Conservation (phyloP, 2,888 invertebrate genomes). For the Stegophylla sp. region DNA sequence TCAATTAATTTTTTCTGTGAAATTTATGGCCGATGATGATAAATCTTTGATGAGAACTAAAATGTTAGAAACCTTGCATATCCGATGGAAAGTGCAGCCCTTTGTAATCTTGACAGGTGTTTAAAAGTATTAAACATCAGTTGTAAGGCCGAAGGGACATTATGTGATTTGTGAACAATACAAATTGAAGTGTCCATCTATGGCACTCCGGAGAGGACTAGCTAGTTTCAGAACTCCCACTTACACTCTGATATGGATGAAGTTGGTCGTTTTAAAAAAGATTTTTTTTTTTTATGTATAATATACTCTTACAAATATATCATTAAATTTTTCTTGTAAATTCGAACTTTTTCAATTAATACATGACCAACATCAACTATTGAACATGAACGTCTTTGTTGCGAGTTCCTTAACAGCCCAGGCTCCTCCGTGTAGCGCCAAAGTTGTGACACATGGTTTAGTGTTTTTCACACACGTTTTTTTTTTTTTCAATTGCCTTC, state of each 20-base stretch:
- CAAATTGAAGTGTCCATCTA: neutral
- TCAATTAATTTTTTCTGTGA: too few species aligned
- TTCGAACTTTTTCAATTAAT: too few species aligned
- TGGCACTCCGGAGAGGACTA: conserved; percentile 2
- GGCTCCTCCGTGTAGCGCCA: neutral
- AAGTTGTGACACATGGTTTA: neutral
- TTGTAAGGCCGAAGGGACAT: conserved; percentile 58
- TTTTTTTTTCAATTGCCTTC: conserved; percentile 46
- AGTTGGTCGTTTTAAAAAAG: too few species aligned
- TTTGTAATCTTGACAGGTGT: conserved; percentile 57
- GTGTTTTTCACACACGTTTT: conserved; percentile 14
- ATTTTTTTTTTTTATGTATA: too few species aligned
- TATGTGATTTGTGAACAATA: neutral
- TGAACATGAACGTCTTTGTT: neutral
- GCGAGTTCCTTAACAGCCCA: neutral
- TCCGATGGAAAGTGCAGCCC: conserved; percentile 55
- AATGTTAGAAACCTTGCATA: conserved; percentile 50
- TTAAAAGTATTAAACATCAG: conserved; percentile 42
- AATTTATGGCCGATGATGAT: conserved; percentile 43
- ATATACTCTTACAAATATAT: too few species aligned
- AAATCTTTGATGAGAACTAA: conserved; percentile 45
- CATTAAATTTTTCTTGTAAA: too few species aligned
- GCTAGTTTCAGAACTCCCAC: too few species aligned
- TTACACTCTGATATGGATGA: too few species aligned
- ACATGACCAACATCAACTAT: too few species aligned